Conservation (phyloP, 2,797 vertebrate species). For the Rhinogobio ventralis region DNA sequence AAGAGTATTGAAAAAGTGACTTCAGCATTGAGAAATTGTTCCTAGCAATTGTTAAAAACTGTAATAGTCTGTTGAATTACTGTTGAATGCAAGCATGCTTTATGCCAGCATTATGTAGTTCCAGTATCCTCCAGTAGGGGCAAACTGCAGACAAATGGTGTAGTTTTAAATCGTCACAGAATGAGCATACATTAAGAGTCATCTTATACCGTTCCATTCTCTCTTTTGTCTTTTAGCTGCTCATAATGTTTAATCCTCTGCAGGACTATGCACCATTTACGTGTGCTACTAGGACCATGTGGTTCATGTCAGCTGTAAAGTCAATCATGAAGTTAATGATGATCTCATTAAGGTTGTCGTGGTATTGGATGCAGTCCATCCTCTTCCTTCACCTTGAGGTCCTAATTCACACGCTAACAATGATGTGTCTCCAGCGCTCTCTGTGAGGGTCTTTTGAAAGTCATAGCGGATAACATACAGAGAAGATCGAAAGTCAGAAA, state of each 20-base stretch:
- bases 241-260: slow-evolving; percentile 3
- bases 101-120: neutral
- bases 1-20: neutral
- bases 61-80: neutral
- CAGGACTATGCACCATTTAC: slow-evolving; percentile 4
- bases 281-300: slow-evolving; percentile 14
- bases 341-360: slow-evolving; percentile 39
- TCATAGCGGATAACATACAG: slow-evolving; percentile 1
- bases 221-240: neutral
- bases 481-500: slow-evolving; percentile 17
- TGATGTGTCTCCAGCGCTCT: slow-evolving; percentile 5
- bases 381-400: slow-evolving; percentile 41
- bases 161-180: slow-evolving; percentile 19
- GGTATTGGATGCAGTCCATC: slow-evolving; percentile 12
- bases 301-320: slow-evolving; percentile 17
- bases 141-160: neutral
- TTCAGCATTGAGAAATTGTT: neutral
- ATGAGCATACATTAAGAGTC: neutral
- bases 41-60: no score
- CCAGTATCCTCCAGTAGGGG: neutral
- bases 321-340: slow-evolving; percentile 45
- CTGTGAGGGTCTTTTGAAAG: slow-evolving; percentile 24
- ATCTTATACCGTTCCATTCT: neutral
- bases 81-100: neutral
- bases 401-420: slow-evolving; percentile 12